Base-by-base conservation (phyloP, 1,140 invertebrate genomes). In the Aphelinus atriplicis region DNA sequence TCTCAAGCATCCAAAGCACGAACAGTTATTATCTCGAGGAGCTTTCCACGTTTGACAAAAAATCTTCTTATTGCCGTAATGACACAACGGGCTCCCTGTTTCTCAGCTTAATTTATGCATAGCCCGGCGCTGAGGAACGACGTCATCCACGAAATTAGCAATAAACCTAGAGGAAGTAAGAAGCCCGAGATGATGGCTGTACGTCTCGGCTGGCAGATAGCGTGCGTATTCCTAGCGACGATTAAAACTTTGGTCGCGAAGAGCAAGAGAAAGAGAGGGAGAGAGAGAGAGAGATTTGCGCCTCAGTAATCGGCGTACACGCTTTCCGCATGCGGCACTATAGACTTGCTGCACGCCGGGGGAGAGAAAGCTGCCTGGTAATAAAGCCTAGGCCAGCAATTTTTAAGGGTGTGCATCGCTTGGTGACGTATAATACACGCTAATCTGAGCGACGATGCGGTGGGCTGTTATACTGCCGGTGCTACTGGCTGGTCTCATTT, bases 341-440 rank as follows among this genome's bases (percentile, higher is more conserved):
- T 66, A 53, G 26, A 53, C 42, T 51, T 6, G 2, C 45, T 68
- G 47, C n/a, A 46, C 42, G 43, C 60, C 51, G 7, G 6, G 53
- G 42, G 45, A 66, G 53, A 55, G 50, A 55, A 71, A 45, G 2
- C 9, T 55, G 50, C 56, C 71, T 45, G 71, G 73, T 75, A 77
- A 51, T 75, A 80, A 78, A 77, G 50, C 77, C 79, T 82, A 81
- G 81, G 83, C 81, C 84, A 85, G 85, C 82, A 85, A 83, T 85
- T 85, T 85, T 87, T 84, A 82, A 78, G 78, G 76, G 79, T 82
- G 48, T 47, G 26, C 26, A 26, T 26, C 26, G 26, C 26, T 26
- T 26, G 26, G 26, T 26, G 26, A 26, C 26, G 26, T 26, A 26
- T 26, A 26, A 26, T 26, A 26, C 26, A 26, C 26, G 26, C 26